Evolutionary conservation across 35 echinoderm and acorn worm genomes (phyloP).

Genomic region (Diadema setosum): DNA sequence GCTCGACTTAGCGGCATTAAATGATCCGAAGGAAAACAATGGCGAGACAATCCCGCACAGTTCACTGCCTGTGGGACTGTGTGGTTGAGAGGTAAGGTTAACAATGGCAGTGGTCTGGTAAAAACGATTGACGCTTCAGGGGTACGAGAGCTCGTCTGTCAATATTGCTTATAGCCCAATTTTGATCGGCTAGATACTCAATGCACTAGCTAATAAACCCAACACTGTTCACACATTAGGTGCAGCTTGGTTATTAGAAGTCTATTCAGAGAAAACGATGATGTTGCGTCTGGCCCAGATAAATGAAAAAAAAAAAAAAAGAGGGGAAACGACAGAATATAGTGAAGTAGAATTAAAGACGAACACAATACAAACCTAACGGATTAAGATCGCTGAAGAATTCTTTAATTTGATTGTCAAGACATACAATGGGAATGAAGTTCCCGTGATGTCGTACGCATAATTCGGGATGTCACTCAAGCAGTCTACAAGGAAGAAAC

Average conservation of each 20-base stretch:
- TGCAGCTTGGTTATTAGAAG: neutral
- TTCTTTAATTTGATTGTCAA: slow-evolving; percentile 22
- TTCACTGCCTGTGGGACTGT: slow-evolving; percentile 28
- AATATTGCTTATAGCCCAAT: slow-evolving; percentile 20
- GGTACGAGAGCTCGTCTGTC: neutral
- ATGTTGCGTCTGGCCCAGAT: neutral
- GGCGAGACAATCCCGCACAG: neutral
- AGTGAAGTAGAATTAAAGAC: neutral
- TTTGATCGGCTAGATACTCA: slow-evolving; percentile 21
- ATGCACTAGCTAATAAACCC: slow-evolving; percentile 13
- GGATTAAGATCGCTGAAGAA: neutral
- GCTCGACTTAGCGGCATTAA: slow-evolving; percentile 21
- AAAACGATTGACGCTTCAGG: neutral
- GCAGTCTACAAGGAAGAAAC: neutral
- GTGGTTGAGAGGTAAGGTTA: neutral
- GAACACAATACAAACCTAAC: neutral
- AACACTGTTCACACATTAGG: slow-evolving; percentile 13
- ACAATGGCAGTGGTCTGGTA: neutral
- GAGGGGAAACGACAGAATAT: neutral
- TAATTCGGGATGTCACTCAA: neutral
- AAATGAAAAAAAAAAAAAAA: neutral
- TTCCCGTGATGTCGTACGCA: neutral
- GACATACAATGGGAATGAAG: neutral
- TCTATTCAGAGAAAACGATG: too few relatives aligned
- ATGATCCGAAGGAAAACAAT: slow-evolving; percentile 27